Base-by-base conservation (phyloP, 2,888 invertebrate genomes). In the Euplagia quadripunctaria region DNA sequence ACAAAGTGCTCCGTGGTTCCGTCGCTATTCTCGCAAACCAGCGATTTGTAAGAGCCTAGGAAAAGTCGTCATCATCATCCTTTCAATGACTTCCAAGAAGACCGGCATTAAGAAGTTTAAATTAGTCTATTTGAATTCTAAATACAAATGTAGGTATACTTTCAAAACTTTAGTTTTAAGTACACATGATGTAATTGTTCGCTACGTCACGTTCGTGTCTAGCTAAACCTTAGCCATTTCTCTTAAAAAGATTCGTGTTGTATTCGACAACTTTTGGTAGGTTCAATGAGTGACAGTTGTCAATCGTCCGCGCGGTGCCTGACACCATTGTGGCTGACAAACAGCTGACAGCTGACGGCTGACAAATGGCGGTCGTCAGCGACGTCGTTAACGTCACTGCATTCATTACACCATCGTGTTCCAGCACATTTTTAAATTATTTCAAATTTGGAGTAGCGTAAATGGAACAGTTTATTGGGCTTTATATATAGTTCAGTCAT, bases 311-410 rank as follows among this genome's bases (percentile, higher is more conserved):
- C 87, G 87, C 91, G 81, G 90, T 87, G 91, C 90, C 92, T 92
- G 94, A 92, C 93, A 94, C 93, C 93, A 92, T 92, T 92, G 91
- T 88, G 86, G 86, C 87, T 89, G 92, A 93, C 93, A 91, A 87
- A 87, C 88, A 85, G 86, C 88, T 89, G 92, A 92, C 91, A 92
- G 89, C 90, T 90, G 92, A 90, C 91, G 86, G 86, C 86, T 90
- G 93, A 93, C 93, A 93, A 93, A 92, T 91, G 92, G 86, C 87
- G 85, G 77, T 83, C 81, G 83, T 81, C 85, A 80, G 85, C 82
- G 86, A 88, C 86, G 90, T 92, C 92, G 89, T 88, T 89, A 88
- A 87, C 88, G 89, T 92, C 92, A 91, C 90, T 88, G 89, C 86
- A 89, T 89, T 90, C 91, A 91, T 90, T 90, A 88, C 87, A 88